Conservation (phyloP, 2,888 invertebrate genomes). For the Theretra japonica region DNA sequence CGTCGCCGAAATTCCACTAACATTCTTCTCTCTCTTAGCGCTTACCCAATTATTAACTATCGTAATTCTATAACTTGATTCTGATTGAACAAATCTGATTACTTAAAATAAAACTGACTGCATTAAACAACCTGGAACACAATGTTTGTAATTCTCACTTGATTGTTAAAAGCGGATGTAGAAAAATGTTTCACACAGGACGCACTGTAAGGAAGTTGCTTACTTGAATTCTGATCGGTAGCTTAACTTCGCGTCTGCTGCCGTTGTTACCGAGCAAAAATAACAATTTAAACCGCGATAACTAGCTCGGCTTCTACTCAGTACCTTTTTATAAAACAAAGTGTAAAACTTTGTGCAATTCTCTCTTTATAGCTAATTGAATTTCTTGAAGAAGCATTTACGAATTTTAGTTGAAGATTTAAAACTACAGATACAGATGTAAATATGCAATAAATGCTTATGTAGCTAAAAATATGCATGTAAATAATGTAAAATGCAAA, state of each 20-base stretch:
- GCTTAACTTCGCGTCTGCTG: background rate
- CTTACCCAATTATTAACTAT: no score
- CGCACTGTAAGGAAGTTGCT: background rate
- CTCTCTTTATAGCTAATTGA: background rate
- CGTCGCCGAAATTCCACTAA: no score
- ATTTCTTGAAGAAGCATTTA: background rate
- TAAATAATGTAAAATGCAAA: background rate
- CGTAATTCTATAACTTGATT: no score
- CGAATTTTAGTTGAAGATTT: background rate
- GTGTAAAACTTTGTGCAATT: background rate
- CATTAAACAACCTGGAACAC: background rate
- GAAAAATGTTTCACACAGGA: background rate
- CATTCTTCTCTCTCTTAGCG: no score
- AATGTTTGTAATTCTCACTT: background rate
- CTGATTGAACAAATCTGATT: no score
- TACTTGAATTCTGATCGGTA: background rate
- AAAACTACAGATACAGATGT: background rate
- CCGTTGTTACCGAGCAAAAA: background rate
- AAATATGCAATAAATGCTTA: background rate
- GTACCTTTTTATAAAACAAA: background rate
- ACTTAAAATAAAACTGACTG: background rate
- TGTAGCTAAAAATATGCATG: background rate
- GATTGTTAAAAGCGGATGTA: conserved; percentile 1
- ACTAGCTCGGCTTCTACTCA: background rate
- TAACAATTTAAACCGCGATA: background rate